Percentiles rank a stretch among this genome's conserved stretches.
Conservation (phyloP, 1,140 invertebrate genomes). For the Pogonomyrmex californicus region DNA sequence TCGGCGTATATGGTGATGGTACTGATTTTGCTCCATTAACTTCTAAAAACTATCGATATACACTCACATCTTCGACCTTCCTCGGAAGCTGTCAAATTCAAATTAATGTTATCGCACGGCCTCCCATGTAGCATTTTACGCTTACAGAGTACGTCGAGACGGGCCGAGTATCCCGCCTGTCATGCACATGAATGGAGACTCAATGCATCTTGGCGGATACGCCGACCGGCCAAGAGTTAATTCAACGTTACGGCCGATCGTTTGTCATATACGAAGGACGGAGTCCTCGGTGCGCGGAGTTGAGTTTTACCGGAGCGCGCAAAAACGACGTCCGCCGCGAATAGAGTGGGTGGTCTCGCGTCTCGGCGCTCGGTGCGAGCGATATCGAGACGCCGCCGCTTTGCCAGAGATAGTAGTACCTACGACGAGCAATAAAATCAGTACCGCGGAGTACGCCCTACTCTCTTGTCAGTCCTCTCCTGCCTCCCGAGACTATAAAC, state of each 20-base stretch:
- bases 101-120: constrained; percentile 30
- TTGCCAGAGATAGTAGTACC: constrained; percentile 31
- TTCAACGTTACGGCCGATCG: constrained; percentile 67
- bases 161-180: background rate
- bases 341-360: constrained; percentile 48
- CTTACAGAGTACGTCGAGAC: constrained; percentile 41
- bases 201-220: constrained; percentile 67
- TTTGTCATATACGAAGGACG: constrained; percentile 68
- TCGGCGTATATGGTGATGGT: too few species aligned
- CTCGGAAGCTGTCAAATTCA: constrained; percentile 22
- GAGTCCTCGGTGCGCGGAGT: constrained; percentile 18
- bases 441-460: background rate
- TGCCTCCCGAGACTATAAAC: constrained; percentile 23
- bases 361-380: background rate
- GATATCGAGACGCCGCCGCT: constrained; percentile 26
- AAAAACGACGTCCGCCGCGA: constrained; percentile 47
- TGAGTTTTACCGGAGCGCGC: constrained; percentile 43
- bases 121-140: constrained; percentile 61
- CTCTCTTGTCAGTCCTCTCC: background rate
- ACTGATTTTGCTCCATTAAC: background rate
- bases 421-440: constrained; percentile 50
- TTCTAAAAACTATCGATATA: background rate
- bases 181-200: constrained; percentile 47
- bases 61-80: background rate
- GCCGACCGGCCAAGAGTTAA: constrained; percentile 66